Evolutionary conservation across 2,113 vertebrate genomes (phyloP).

Genomic region (Noturus placidus): DNA sequence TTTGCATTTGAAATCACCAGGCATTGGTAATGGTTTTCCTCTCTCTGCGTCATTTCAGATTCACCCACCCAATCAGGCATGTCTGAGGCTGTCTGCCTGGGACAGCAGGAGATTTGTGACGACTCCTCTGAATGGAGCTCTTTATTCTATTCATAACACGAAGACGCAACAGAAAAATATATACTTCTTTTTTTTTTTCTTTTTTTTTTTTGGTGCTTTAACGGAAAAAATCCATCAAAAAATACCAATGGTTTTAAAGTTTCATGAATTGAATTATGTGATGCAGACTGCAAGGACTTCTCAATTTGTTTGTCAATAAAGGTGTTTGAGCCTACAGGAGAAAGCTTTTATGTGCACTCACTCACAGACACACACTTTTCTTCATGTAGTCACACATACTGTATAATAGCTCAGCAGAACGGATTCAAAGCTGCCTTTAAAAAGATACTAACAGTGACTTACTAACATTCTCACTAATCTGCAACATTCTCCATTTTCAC

Average conservation of each 20-base stretch:
- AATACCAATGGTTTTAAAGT: background rate
- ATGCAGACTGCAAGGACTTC: background rate
- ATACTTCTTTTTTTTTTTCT: background rate
- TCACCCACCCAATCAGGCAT: slow-evolving; percentile 39
- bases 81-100: slow-evolving; percentile 14
- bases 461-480: background rate
- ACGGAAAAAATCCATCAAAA: background rate
- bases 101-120: background rate
- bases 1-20: slow-evolving; percentile 36
- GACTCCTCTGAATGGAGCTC: slow-evolving; percentile 30
- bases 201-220: background rate
- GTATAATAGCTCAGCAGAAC: background rate
- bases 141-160: slow-evolving; percentile 34
- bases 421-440: background rate
- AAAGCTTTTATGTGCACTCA: slow-evolving; percentile 4
- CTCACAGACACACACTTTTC: background rate
- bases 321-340: background rate
- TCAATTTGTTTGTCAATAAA: slow-evolving; percentile 44
- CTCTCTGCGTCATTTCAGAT: slow-evolving; percentile 48
- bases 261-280: slow-evolving; percentile 23
- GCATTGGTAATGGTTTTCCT: slow-evolving; percentile 44
- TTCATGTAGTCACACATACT: background rate
- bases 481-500: background rate
- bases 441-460: background rate
- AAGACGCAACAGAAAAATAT: slow-evolving; percentile 20